Evolutionary conservation across 2,113 vertebrate species (phyloP), one percentile per base, ranked within the genome.

Genomic region (Siniperca chuatsi): DNA sequence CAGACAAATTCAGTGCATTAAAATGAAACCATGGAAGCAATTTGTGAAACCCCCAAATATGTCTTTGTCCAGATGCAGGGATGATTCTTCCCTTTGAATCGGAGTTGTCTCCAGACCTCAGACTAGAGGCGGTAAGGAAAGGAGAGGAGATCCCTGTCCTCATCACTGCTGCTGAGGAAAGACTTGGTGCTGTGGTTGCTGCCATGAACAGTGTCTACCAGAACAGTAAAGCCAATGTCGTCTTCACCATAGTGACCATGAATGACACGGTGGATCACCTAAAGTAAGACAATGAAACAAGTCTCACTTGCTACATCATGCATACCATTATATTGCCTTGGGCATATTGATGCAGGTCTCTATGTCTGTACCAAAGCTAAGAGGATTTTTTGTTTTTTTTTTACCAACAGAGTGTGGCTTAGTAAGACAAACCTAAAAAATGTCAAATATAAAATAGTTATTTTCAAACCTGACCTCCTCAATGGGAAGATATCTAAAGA

Each of bases 221-320:
- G 46, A 97, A 99, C 91, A 99, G 96, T 55, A 97, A 89, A 88
- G 95, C 97, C 89, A 97, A 94, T 0, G 96, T 99, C 64, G 92
- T 97, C 35, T 99, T 99, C 95, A 94, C 97, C 80, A 96, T 99
- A n/a, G 96, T 99, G 75, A 97, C 98, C 0, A 83, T 97, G 81
- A 99, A 99, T 55, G 94, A 96, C 82, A 98, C 98, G 1, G 96
- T 94, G 77, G 95, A 95, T 83, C 98, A 99, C 91, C 91, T 99
- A 25, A 96, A 96, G 98, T 99, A 94, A 96, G 93, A 65, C 23
- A 8, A 0, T 61, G 16, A 44, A 64, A 16, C 33, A 64, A 13
- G 61, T 37, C 35, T 66, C 15, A 50, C 18, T 48, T n/a, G 0
- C 33, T 16, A 44, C n/a, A 42, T 4, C 18, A 29, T 40, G 35